A percentile compares a stretch with the other conserved stretches of the same genome.
Evolutionary conservation across 2,888 invertebrate species (phyloP).

Genomic region (Calameuta pallipes): DNA sequence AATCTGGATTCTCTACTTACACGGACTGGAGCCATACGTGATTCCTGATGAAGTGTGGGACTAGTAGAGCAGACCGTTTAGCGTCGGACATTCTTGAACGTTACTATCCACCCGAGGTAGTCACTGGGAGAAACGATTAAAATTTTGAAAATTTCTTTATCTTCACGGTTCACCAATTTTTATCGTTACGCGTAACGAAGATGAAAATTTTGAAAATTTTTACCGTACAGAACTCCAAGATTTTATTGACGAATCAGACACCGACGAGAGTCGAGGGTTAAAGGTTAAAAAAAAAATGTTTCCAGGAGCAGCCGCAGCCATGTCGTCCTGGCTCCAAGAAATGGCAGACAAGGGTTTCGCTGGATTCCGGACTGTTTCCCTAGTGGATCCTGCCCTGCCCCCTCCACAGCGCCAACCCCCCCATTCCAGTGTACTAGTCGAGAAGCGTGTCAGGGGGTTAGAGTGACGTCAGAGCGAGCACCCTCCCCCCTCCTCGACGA

Average conservation of each 20-base stretch:
- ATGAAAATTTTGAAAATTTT: neutral
- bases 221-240: neutral
- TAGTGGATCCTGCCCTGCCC: neutral
- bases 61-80: neutral
- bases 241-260: neutral
- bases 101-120: neutral
- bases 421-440: neutral
- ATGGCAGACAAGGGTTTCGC: neutral
- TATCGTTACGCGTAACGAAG: neutral
- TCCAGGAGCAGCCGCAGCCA: neutral
- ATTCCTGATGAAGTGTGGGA: neutral
- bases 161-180: neutral
- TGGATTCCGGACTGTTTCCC: neutral
- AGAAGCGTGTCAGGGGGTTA: conserved; percentile 1
- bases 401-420: neutral
- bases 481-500: neutral
- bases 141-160: neutral
- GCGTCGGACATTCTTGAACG: neutral
- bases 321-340: neutral
- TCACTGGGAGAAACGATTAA: neutral
- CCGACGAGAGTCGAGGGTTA: neutral
- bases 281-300: neutral
- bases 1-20: neutral
- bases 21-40: neutral
- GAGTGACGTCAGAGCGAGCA: conserved; percentile 3